Evolutionary conservation across 2,797 vertebrate genomes (phyloP), one percentile per base, ranked within the genome.

Genomic region (Semotilus atromaculatus): DNA sequence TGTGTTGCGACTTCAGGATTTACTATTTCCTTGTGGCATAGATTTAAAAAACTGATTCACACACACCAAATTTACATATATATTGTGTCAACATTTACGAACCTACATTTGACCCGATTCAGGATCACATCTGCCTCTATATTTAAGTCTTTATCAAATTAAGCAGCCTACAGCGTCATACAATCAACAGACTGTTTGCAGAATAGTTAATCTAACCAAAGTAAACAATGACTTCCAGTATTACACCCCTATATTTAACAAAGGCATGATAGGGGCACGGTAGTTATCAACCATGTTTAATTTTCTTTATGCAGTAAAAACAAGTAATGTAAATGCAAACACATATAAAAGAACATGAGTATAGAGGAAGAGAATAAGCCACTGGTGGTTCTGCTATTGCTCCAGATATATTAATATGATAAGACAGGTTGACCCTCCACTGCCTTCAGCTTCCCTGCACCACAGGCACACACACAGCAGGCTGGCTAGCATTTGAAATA

Each of bases 21-120:
- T 62, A 29, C 55, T 4, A 43, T 62, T 68, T 68, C 16, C 55
- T 43, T 62, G 16, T 62, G 8, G 38, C 36, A 77, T 76, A 43
- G 34, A 58, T 58, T 11, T 11, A n/a, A 77, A 62, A 58, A 58
- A 2, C 0, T 38, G 21, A n/a, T 31, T 55, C n/a, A 43, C 51
- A 66, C 76, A 48, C 9, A 31, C 5, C 89, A 66, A 85, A 89
- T 90, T 91, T 86, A 91, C 86, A 90, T 66, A 31, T 66, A 34
- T 66, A 79, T 79, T 31, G n/a, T 31, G 29, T 48, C 29, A 45
- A 36, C 26, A n/a, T 4, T 62, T 10, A 72, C 34, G 6, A n/a
- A 82, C 55, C 19, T 31, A 43, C 19, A 60, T 38, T 80, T 81
- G 31, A 68, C 68, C 31, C 3, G 7, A 72, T 73, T 36, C 21